These are phyloP conservation scores for Melanostoma mellinum DNA, from an alignment of 2,888 invertebrate genomes.

Conservation along the genomic window DNA sequence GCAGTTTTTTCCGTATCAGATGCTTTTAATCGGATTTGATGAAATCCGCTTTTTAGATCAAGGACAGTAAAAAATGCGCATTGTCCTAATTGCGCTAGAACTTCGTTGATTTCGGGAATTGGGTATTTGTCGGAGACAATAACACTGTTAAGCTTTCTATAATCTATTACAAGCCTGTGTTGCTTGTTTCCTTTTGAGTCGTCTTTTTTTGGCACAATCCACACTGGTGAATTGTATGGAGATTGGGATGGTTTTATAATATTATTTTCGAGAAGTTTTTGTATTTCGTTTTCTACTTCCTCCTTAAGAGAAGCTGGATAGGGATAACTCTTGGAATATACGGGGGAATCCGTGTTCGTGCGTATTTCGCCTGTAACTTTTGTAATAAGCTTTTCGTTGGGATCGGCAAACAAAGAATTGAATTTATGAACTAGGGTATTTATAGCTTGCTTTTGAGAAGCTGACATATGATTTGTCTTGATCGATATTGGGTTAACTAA, in stretches of 20 bases:
- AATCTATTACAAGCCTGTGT: conserved; percentile 50
- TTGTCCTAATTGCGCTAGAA: conserved; percentile 12
- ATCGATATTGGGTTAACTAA: conserved; percentile 27
- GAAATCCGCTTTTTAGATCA: conserved; percentile 45
- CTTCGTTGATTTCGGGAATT: conserved; percentile 49
- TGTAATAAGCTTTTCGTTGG: no score
- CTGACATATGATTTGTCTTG: conserved; percentile 9
- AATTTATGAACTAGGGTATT: background rate
- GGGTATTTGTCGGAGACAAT: conserved; percentile 51
- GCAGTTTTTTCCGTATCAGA: conserved; percentile 41
- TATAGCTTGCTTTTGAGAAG: background rate
- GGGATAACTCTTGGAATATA: no score
- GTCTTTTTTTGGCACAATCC: conserved; percentile 43
- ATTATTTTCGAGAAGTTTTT: conserved; percentile 37
- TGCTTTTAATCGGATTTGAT: conserved; percentile 50
- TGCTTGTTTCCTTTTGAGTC: conserved; percentile 46
- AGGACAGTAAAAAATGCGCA: conserved; percentile 17
- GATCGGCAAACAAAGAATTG: no score
- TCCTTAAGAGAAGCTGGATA: no score
- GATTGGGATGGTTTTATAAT: conserved; percentile 49
- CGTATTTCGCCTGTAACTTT: no score
- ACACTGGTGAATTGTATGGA: conserved; percentile 28
- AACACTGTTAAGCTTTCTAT: conserved; percentile 47
- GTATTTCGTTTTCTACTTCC: conserved; percentile 34
- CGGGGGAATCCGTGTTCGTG: no score